A percentile compares a stretch with the other conserved stretches of the same genome.
phyloP scores from a whole-genome alignment of 2,888 invertebrate species.

The Drosophila nigritarsus region DNA sequence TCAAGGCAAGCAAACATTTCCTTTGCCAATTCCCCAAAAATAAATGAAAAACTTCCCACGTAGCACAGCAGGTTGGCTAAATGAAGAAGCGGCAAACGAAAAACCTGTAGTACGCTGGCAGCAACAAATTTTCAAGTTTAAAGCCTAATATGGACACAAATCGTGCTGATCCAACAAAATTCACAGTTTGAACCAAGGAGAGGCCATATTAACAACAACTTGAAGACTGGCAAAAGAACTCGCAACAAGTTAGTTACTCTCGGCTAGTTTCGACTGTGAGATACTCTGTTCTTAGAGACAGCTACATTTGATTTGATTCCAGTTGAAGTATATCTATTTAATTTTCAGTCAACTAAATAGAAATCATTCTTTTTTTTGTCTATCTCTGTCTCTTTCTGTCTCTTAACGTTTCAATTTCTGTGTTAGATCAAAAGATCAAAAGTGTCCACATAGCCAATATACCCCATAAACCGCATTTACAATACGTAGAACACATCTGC shows the following conservation, averaged over 20 bases:
- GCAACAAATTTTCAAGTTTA: slow-evolving; percentile 70
- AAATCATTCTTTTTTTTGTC: background rate
- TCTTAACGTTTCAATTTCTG: background rate
- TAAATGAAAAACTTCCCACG: slow-evolving; percentile 59
- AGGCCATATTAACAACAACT: background rate
- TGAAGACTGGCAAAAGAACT: slow-evolving; percentile 1
- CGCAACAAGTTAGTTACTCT: background rate
- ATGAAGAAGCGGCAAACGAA: slow-evolving; percentile 12
- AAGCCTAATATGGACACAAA: slow-evolving; percentile 58
- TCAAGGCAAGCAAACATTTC: slow-evolving; percentile 43
- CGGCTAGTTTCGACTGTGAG: background rate
- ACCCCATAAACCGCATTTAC: background rate
- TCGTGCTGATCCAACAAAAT: slow-evolving; percentile 51
- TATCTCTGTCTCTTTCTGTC: no score
- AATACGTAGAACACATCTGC: background rate
- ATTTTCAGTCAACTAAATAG: background rate
- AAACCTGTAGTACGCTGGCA: slow-evolving; percentile 67
- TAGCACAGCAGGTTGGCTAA: slow-evolving; percentile 54
- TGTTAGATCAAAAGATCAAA: no score
- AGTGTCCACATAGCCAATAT: background rate
- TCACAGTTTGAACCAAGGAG: slow-evolving; percentile 5
- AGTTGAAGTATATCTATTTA: rapidly evolving
- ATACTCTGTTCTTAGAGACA: slow-evolving; percentile 10
- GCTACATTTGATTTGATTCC: background rate
- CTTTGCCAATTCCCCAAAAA: slow-evolving; percentile 22